Base-by-base conservation (phyloP, 2,888 invertebrate species). In the Cosmia trapezina region DNA sequence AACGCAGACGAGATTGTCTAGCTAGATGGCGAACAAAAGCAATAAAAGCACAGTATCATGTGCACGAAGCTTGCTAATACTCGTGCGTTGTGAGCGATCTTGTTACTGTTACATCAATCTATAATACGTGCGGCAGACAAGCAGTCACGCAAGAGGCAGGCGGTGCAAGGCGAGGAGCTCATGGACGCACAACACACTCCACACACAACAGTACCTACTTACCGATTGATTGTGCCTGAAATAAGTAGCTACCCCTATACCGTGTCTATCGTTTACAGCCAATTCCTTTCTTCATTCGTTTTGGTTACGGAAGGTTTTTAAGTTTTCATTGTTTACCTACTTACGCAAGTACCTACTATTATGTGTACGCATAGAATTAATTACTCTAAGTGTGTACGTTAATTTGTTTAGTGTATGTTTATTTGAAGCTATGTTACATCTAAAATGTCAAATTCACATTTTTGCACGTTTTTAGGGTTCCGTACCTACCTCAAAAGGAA, bases 161-260 rank as follows among this genome's bases (percentile, higher is more conserved):
- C 85, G 80, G 89, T 87, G 87, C 91, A 84, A 89, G 90, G 89
- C 88, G 70, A 73, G 73, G 83, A 83, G 85, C 80, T 83, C 84
- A 79, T 63, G 47, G 33, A 64, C 60, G 51, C 69, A 4, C 37
- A 6, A 60, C 63, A 37, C 53, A 41, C 41, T 60, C 68, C 56
- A 63, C 68, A 59, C 59, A 56, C 47, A 12, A 12, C 8, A 47
- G 59, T n/a, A 28, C 28, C 3, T 37, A 37, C 6, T 6, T 70
- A 75, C 43, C 54, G 45, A 78, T 72, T 66, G 65, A 78, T 73
- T 43, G 41, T 60, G 57, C 17, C 53, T 47, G 47, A 54, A 41
- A 17, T 53, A 43, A 76, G 22, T 45, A 51, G 22, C 43, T 28
- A 74, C 8, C n/a, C n/a, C 28, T 28, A 28, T 11, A 43, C 43